Percentiles rank a stretch among this genome's conserved stretches.
phyloP scores from a whole-genome alignment of 2,888 invertebrate genomes.

The Ophion ellenae region DNA sequence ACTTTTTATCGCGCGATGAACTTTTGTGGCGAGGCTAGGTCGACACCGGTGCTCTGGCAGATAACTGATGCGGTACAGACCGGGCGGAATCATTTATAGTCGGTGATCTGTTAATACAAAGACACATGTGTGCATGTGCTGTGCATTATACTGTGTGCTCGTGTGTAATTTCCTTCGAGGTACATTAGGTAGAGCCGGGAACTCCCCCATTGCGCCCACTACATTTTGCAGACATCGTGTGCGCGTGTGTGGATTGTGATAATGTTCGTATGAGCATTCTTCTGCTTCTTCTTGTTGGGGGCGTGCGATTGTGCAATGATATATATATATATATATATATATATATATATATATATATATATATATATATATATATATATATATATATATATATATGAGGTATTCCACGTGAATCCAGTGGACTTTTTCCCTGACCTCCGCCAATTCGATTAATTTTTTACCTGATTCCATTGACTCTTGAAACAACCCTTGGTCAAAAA shows the following conservation, averaged over 20 bases:
- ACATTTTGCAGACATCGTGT: background rate
- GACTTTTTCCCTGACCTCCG: no score
- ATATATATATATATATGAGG: no score
- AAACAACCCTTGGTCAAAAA: no score
- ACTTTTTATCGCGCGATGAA: background rate
- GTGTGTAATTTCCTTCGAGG: slow-evolving; percentile 12
- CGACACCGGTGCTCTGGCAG: background rate
- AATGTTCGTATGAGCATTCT: background rate
- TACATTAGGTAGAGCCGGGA: slow-evolving; percentile 4
- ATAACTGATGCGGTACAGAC: slow-evolving; percentile 1
- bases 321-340: no score
- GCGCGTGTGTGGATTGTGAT: background rate
- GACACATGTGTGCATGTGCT: background rate
- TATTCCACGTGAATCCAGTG: no score
- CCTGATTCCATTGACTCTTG: no score
- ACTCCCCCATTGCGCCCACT: background rate
- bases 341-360: no score
- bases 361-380: no score
- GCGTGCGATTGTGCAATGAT: background rate
- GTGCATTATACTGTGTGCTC: background rate
- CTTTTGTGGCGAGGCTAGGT: background rate
- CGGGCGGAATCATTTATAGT: slow-evolving; percentile 19
- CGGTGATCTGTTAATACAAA: background rate
- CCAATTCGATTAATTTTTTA: no score
- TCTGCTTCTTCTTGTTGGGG: background rate